phyloP scores from a whole-genome alignment of 2,113 vertebrate genomes.

The Ciconia stormi region DNA sequence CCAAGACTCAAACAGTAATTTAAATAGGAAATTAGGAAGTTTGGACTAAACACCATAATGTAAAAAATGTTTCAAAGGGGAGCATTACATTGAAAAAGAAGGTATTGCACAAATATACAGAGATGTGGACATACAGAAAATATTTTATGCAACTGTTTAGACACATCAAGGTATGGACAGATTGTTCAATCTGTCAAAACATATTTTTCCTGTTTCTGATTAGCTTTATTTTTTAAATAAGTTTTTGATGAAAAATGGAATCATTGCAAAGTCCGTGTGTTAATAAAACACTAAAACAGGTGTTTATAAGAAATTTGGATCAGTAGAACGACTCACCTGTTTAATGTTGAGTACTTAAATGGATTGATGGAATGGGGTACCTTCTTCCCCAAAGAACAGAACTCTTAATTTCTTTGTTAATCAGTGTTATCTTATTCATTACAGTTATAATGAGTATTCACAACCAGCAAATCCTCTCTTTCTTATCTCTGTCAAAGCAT shows the following conservation, averaged over 20 bases:
- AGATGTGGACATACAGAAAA: background rate
- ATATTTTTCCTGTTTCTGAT: background rate
- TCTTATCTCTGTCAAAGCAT: slow-evolving; percentile 48
- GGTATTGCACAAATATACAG: background rate
- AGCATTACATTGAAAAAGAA: background rate
- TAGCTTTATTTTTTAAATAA: background rate
- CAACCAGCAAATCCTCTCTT: slow-evolving; percentile 13
- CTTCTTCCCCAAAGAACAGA: slow-evolving; percentile 5
- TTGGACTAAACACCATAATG: background rate
- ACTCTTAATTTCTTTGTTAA: slow-evolving; percentile 35
- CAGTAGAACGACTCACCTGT: background rate
- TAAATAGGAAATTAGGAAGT: background rate
- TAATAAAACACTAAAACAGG: background rate
- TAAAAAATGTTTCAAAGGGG: background rate
- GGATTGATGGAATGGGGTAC: background rate
- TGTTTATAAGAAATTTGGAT: background rate
- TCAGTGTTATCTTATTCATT: slow-evolving; percentile 11
- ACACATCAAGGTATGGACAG: background rate
- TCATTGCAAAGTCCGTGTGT: background rate
- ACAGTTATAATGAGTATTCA: slow-evolving; percentile 6
- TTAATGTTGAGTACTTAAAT: background rate
- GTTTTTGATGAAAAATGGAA: background rate
- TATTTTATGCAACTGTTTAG: background rate
- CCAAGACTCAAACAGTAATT: background rate
- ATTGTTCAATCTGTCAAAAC: slow-evolving; percentile 13